phyloP scores from a whole-genome alignment of 1,140 invertebrate species.

The Cotesia glomerata region DNA sequence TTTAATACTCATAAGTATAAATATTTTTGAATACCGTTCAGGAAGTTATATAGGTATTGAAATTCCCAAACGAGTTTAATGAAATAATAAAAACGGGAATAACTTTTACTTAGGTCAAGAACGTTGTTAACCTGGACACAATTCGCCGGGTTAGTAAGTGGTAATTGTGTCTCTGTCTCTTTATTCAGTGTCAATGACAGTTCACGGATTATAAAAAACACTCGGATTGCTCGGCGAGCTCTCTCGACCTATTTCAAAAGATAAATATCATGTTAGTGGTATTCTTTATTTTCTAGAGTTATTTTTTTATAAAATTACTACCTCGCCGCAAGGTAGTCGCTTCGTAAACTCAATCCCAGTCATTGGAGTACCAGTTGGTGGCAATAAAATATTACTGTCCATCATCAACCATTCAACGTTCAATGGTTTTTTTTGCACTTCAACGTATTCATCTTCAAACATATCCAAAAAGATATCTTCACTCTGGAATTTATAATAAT shows the following conservation, averaged over 20 bases:
- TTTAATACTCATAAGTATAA: not conserved
- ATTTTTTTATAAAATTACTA: conserved; percentile 43
- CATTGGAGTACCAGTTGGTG: conserved; percentile 95
- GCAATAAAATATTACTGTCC: conserved; percentile 95
- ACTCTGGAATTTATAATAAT: conserved; percentile 67
- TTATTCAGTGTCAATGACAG: conserved; percentile 81
- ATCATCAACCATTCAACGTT: conserved; percentile 94
- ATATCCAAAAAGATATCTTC: conserved; percentile 99
- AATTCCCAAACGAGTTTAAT: not conserved
- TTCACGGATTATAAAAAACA: conserved; percentile 91
- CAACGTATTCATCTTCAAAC: conserved; percentile 97
- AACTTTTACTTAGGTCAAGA: conserved; percentile 85
- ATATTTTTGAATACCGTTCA: not conserved
- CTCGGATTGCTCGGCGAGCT: conserved; percentile 89
- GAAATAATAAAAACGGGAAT: conserved; percentile 18
- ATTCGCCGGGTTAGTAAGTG: conserved; percentile 87
- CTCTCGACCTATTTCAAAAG: conserved; percentile 78
- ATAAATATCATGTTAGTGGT: not conserved
- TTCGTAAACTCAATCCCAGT: conserved; percentile 96
- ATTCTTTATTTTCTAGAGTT: not conserved
- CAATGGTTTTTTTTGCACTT: conserved; percentile 84
- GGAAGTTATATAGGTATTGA: not conserved
- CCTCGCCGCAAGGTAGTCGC: conserved; percentile 93
- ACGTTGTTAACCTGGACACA: conserved; percentile 92
- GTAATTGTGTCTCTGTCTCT: conserved; percentile 86